Evolutionary conservation across 1,140 invertebrate species (phyloP), one percentile per base, ranked within the genome.

Genomic region (Drosophila biarmipes): DNA sequence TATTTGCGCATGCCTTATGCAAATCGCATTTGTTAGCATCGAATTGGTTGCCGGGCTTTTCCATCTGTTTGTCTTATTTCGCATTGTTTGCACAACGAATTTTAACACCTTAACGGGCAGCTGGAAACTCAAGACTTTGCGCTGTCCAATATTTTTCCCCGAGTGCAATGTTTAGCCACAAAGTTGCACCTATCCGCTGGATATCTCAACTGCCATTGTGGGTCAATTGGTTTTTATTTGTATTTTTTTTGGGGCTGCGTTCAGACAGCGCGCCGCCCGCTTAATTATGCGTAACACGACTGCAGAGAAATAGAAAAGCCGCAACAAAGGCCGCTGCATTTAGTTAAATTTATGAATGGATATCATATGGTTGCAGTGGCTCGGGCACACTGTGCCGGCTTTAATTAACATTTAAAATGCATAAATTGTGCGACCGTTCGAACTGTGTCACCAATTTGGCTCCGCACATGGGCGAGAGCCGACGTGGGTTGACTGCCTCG

Each of bases 271-370:
- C 53, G 67, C 68, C 59, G 59, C 42, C 42, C 54, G 82, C 76
- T 86, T 86, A 87, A 86, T 86, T 86, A 86, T 86, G 82, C 82
- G 78, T 87, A 86, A 86, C 82, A 59, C 75, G 74, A 64, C 81
- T 63, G 43, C 73, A 61, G 38, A 29, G 53, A 27, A 53, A 55
- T 56, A 43, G 57, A 35, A 73, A 80, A 68, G 64, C 73, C 56
- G 56, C 43, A 66, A 73, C 63, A 71, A 74, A 69, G 43, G 40
- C 52, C 27, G 15, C 66, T 45, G 56, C 68, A 68, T 74, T 78
- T 68, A 52, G 54, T 59, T 56, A 56, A 79, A 80, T 74, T 80
- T 74, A 69, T 80, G 77, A 80, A 80, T 80, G 76, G 40, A 19
- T 43, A 37, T 37, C 35, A 37, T 14, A 21, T 31, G 29, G 29